Evolutionary conservation across 2,797 vertebrate genomes (phyloP).

Genomic region (Percopsis omiscomaycus): DNA sequence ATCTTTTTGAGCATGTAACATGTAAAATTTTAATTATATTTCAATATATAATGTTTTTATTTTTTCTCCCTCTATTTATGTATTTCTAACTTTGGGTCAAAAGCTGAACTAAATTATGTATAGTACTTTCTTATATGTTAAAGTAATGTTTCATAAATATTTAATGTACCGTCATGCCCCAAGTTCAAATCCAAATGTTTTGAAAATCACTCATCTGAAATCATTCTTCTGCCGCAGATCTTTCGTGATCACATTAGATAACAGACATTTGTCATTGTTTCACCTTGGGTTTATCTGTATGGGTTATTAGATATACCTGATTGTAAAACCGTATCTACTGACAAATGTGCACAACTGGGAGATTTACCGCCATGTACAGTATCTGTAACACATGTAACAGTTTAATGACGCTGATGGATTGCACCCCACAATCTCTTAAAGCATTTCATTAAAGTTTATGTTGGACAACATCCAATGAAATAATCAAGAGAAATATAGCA

Average conservation of each 20-base stretch:
- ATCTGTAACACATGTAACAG: conserved; percentile 45
- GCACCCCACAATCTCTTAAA: conserved; percentile 39
- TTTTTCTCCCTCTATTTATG: conserved; percentile 30
- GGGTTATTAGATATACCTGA: conserved; percentile 41
- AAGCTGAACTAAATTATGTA: conserved; percentile 19
- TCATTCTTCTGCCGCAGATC: conserved; percentile 13
- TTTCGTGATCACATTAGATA: conserved; percentile 22
- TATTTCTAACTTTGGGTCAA: conserved; percentile 3
- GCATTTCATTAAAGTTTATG: conserved; percentile 29
- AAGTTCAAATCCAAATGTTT: conserved; percentile 28
- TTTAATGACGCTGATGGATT: conserved; percentile 64
- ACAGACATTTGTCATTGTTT: conserved; percentile 37
- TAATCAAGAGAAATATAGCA: conserved; percentile 24
- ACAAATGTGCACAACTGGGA: conserved; percentile 53
- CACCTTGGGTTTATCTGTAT: conserved; percentile 30
- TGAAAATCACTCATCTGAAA: conserved; percentile 20
- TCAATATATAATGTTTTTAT: conserved; percentile 6
- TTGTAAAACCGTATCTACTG: conserved; percentile 49
- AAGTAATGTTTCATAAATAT: conserved; percentile 1
- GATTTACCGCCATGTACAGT: conserved; percentile 53
- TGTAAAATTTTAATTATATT: conserved; percentile 16
- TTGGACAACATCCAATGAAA: conserved; percentile 24
- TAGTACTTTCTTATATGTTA: conserved; percentile 30
- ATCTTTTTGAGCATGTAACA: conserved; percentile 29
- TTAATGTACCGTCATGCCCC: conserved; percentile 18